Evolutionary conservation across 1,140 invertebrate species (phyloP), one percentile per base, ranked within the genome.

Genomic region (Condylostylus longicornis): DNA sequence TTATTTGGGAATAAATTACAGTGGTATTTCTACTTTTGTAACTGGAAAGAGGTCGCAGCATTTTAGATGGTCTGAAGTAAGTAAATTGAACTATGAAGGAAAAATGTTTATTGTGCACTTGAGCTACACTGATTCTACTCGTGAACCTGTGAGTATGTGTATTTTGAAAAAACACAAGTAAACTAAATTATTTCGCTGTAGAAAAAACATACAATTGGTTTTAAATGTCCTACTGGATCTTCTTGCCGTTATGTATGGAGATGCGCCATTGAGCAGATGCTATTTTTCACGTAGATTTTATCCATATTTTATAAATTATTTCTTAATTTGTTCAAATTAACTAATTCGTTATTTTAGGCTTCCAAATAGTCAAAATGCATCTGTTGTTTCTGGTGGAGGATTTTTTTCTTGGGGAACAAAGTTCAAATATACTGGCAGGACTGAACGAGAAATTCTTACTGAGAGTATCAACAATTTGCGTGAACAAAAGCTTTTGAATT

Each of bases 51-150:
- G 90, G 62, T 86, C 84, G 4, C 82, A 94, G 56, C 85, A 93
- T 58, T 96, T 94, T 66, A 82, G 84, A 48, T 98, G 93, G 93
- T 75, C 72, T 35, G 88, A 94, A 63, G 84, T 95, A 18, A 83
- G 90, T 51, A 94, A 93, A 63, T 85, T 95, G 39, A 93, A 93
- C 54, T 95, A 89, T 56, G 90, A 96, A 59, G 88, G 88, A n/a
- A 89, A 91, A 67, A 94, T 94, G 86, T 95, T 96, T 59, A 94
- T 96, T 48, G 79, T 91, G 41, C 88, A 95, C 66, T 67, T 94
- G 30, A 85, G 71, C 50, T 75, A 74, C 48, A 74, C 72, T 18
- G 72, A 75, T 38, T 51, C 52, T 0, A 57, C 52, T 28, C 47
- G 57, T 1, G 56, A 59, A 31, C 50, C 56, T 48, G 69, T 71